Base-by-base conservation (phyloP, 1,140 invertebrate species). In the Pomacea maculata region DNA sequence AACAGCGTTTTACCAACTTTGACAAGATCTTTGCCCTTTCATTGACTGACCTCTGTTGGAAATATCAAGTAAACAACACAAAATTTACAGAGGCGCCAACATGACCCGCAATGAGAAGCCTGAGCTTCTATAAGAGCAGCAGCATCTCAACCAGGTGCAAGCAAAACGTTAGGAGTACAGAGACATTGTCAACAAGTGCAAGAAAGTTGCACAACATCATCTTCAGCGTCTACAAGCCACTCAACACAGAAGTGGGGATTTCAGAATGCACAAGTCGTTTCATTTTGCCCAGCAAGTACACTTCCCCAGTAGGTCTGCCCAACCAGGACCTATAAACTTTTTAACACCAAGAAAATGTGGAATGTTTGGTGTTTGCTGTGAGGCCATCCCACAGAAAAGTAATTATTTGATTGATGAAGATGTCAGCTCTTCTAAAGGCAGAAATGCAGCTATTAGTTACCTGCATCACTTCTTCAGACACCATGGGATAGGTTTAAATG, bases 281-380 rank as follows among this genome's bases (percentile, higher is more conserved):
- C n/a, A n/a, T n/a, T n/a, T n/a, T n/a, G n/a, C n/a, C n/a, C n/a
- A n/a, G n/a, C n/a, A n/a, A n/a, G n/a, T n/a, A n/a, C n/a, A n/a
- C n/a, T n/a, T n/a, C n/a, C n/a, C n/a, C n/a, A n/a, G n/a, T n/a
- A n/a, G n/a, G n/a, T n/a, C n/a, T n/a, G n/a, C n/a, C n/a, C n/a
- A n/a, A n/a, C n/a, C n/a, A n/a, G n/a, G n/a, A n/a, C n/a, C n/a
- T n/a, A n/a, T n/a, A n/a, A n/a, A n/a, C n/a, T n/a, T n/a, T n/a
- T n/a, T n/a, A n/a, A n/a, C n/a, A n/a, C n/a, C 86, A 72, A 55
- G 85, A 54, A 86, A 87, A 72, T 85, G 83, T 81, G 83, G 78
- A 57, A 68, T 87, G 17, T 86, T 87, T 86, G 83, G 85, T 29
- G 78, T 85, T 25, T 82, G 75, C 73, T 87, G 78, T 75, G 83